Evolutionary conservation across 2,113 vertebrate species (phyloP).

Genomic region (Burhinus bistriatus): DNA sequence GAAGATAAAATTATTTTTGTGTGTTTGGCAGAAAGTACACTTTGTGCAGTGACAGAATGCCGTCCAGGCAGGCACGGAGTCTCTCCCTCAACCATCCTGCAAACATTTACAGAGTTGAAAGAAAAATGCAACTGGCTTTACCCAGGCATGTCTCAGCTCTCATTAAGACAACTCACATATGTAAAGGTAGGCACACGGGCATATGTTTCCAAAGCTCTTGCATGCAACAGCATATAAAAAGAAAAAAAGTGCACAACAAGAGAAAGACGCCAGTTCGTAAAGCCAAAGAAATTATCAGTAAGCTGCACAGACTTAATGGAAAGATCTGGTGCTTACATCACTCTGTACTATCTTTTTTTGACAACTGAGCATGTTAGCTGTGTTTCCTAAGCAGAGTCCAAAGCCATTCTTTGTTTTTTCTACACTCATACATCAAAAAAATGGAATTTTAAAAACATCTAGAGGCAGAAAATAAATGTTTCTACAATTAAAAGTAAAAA

Average conservation of each 20-base stretch:
- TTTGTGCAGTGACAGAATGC: not conserved
- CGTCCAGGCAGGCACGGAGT: not conserved
- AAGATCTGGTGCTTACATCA: not conserved
- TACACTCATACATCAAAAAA: not conserved
- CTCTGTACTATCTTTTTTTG: not conserved
- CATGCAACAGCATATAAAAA: not conserved
- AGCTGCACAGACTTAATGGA: not conserved
- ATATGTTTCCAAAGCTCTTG: not conserved
- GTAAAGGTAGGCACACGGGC: not conserved
- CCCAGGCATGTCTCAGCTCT: not conserved
- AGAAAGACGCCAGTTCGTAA: not conserved
- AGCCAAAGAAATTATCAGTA: not conserved
- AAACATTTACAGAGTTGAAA: not conserved
- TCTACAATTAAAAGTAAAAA: slow-evolving; percentile 31
- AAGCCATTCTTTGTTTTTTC: not conserved
- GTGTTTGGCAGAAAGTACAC: not conserved
- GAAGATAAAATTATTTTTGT: not conserved
- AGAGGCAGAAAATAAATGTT: not conserved
- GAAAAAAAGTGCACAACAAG: not conserved
- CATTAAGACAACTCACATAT: accelerated
- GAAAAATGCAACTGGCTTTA: not conserved
- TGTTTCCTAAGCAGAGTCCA: not conserved
- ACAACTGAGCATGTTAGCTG: not conserved
- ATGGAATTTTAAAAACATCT: not conserved
- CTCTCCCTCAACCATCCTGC: not conserved